Conservation (phyloP, 2,888 invertebrate genomes). For the Cryptosula pallasiana region DNA sequence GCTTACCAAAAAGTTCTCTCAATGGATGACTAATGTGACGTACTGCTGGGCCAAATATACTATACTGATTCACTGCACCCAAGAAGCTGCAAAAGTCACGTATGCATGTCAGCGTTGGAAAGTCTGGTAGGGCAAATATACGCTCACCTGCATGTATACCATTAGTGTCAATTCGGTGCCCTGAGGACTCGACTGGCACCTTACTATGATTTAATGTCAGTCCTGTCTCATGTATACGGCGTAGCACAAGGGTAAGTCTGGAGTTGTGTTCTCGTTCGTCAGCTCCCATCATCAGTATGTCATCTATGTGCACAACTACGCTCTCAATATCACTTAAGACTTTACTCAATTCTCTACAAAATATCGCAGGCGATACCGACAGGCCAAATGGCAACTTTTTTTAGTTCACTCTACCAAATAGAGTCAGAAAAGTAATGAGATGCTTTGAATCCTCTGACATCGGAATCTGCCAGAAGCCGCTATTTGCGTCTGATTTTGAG, state of each 20-base stretch:
- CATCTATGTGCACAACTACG: constrained; percentile 39
- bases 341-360: constrained; percentile 49
- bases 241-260: constrained; percentile 4
- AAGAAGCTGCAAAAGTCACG: constrained; percentile 25
- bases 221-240: constrained; percentile 9
- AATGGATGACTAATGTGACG: constrained; percentile 24
- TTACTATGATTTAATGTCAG: constrained; percentile 25
- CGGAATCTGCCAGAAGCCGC: constrained; percentile 29
- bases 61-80: constrained; percentile 25
- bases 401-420: constrained; percentile 33
- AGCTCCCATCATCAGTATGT: constrained; percentile 36
- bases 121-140: constrained; percentile 11
- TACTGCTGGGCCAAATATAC: constrained; percentile 16
- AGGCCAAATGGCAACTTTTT: constrained; percentile 34
- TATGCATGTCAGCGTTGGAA: constrained; percentile 21
- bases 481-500: constrained; percentile 30
- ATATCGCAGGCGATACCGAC: constrained; percentile 50
- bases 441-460: constrained; percentile 27
- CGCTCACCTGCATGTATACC: constrained; percentile 22
- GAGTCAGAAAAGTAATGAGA: constrained; percentile 34
- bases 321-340: constrained; percentile 41
- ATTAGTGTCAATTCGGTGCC: constrained; percentile 7
- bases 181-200: constrained; percentile 2
- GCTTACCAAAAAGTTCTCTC: constrained; percentile 16
- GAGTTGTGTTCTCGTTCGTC: constrained; percentile 36